Percentiles rank a stretch among this genome's conserved stretches.
These are phyloP conservation scores for Lucilia cuprina DNA, from an alignment of 1,140 invertebrate genomes.

Conservation along the genomic window DNA sequence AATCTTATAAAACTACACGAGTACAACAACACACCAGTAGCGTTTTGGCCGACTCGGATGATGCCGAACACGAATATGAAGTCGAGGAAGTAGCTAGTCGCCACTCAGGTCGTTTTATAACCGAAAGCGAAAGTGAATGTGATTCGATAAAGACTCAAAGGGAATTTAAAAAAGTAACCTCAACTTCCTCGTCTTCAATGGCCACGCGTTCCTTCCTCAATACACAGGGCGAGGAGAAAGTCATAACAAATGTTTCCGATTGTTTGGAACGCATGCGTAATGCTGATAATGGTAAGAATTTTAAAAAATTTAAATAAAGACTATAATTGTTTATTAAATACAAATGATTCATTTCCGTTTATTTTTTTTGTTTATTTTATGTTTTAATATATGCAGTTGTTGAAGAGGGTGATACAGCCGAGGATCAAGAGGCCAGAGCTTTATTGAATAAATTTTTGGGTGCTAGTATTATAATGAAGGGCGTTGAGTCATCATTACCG, in stretches of 20 bases:
- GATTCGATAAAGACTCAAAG: conserved; percentile 54
- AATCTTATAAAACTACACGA: conserved; percentile 37
- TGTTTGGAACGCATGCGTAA: conserved; percentile 77
- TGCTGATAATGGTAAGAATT: conserved; percentile 69
- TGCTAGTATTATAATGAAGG: conserved; percentile 76
- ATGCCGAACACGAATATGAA: conserved; percentile 12
- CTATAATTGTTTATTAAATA: background rate
- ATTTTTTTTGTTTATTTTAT: background rate
- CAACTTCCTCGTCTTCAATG: conserved; percentile 40
- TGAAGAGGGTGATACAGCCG: conserved; percentile 68
- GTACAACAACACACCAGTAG: background rate
- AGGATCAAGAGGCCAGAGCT: conserved; percentile 74
- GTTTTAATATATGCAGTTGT: conserved; percentile 62
- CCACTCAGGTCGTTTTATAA: conserved; percentile 2
- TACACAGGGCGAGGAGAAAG: conserved; percentile 66
- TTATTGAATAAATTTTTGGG: conserved; percentile 82
- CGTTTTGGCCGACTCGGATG: conserved; percentile 1
- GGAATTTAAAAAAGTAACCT: conserved; percentile 41
- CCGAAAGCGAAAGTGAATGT: conserved; percentile 47
- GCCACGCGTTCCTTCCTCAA: conserved; percentile 70
- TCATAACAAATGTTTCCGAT: conserved; percentile 74
- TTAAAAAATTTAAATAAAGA: background rate
- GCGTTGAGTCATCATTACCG: conserved; percentile 53
- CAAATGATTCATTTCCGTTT: background rate
- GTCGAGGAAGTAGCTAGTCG: background rate